A percentile compares a stretch with the other conserved stretches of the same genome.
Conservation (phyloP, 2,113 vertebrate genomes). For the Reinhardtius hippoglossoides region DNA sequence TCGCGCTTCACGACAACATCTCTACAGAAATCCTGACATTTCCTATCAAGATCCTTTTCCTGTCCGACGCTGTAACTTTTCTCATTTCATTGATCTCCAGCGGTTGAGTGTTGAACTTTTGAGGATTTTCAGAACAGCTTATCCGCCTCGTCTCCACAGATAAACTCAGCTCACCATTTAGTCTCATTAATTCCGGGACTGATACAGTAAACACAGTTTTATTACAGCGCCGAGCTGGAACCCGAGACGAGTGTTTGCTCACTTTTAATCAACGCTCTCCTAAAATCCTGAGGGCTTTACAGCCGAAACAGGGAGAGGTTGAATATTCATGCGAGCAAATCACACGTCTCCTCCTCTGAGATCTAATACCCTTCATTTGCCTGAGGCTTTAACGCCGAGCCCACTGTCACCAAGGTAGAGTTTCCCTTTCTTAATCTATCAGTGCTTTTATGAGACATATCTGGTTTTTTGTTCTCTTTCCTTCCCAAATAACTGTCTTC, state of each 20-base stretch:
- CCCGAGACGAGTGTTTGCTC: conserved; percentile 68
- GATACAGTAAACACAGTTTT: conserved; percentile 71
- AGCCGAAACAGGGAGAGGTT: conserved; percentile 28
- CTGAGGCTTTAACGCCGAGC: conserved; percentile 52
- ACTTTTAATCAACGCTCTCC: conserved; percentile 63
- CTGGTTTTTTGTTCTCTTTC: conserved; percentile 11
- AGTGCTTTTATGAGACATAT: conserved; percentile 42
- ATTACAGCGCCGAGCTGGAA: conserved; percentile 61
- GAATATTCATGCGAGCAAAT: conserved; percentile 49
- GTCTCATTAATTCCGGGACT: conserved; percentile 65
- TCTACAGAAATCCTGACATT: background rate
- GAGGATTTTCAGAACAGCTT: conserved; percentile 35
- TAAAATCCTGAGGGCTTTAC: conserved; percentile 64
- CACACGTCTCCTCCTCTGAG: conserved; percentile 37
- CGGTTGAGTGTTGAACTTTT: conserved; percentile 23
- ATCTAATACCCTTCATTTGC: conserved; percentile 58
- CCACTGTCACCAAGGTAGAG: conserved; percentile 19
- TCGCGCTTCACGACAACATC: too few species aligned
- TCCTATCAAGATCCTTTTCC: too few species aligned
- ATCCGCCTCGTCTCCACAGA: conserved; percentile 48
- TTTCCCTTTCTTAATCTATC: conserved; percentile 26
- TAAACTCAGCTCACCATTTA: conserved; percentile 52
- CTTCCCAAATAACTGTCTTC: conserved; percentile 51
- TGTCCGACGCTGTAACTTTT: background rate
- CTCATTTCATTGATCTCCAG: background rate